Base-by-base conservation (phyloP, 2,797 vertebrate genomes). In the Coranthus polyacanthus region DNA sequence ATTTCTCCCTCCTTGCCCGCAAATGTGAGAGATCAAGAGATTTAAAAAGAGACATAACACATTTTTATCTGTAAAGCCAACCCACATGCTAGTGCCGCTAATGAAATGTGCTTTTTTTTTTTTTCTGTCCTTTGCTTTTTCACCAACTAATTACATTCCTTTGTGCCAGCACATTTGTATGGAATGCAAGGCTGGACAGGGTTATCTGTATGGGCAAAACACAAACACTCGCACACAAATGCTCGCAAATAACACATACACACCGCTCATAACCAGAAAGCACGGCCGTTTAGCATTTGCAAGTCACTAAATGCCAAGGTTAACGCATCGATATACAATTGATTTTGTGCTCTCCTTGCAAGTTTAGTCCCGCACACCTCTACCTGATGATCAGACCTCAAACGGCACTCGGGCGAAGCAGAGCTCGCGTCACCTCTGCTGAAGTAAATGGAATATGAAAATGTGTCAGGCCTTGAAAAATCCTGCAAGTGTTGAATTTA, bases 241-340 rank as follows among this genome's bases (percentile, higher is more conserved):
- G 55, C 59, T 32, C 20, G 12, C 43, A 24, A 54, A 78, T 29
- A 75, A 34, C 20, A 47, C 12, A 24, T 11, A 36, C 50, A 53
- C 37, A 17, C 50, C 38, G 32, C 18, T 15, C 46, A 50, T 22
- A 36, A 39, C 42, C 22, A 68, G 6, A 75, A 36, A 52, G 21
- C 10, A 1, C 32, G 18, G 29, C 53, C 47, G 44, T 81, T 81
- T 78, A 79, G 72, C 61, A 81, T 73, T 72, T 65, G 77, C 44
- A 68, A 70, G 78, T 79, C 69, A 63, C 67, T 82, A 82, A 88
- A 81, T 83, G 62, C 59, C 78, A 79, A 88, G 73, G 77, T 83
- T 79, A 75, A 66, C 58, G 17, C 62, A 53, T 81, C 24, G 12
- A 81, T 75, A 17, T 59, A 42, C 41, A n/a, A 73, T 72, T 73